Base-by-base conservation (phyloP, 2,113 vertebrate species). In the Leptodactylus fuscus region DNA sequence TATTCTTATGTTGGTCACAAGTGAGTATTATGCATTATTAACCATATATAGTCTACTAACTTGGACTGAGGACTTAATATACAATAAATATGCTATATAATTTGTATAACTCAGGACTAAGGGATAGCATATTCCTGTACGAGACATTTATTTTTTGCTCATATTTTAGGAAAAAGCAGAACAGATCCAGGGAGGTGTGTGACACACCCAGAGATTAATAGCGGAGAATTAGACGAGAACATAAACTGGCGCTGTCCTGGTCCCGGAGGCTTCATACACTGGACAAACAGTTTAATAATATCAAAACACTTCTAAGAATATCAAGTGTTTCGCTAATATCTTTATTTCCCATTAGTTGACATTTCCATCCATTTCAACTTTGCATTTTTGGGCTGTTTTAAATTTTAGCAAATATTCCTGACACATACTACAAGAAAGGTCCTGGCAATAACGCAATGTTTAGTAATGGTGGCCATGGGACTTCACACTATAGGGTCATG, bases 191-290 rank as follows among this genome's bases (percentile, higher is more conserved):
- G 27, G 74, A 51, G 75, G 29, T 55, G 48, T 38, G 29, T 44
- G 55, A 62, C 53, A 80, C 78, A 80, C 78, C 78, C 78, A 80
- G 53, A 80, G 74, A 62, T 41, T 62, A 80, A 80, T 60, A 80
- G 53, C 27, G 24, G 36, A 44, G 55, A 29, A 62, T 62, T 62
- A 80, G 55, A 22, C 53, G 29, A 8, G 6, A 80, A 80, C 53
- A 62, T n/a, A 62, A n/a, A 46, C 38, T 80, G 78, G 55, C 53
- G 12, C 36, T 55, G 49, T n/a, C 1, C 32, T 36, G 10, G 49
- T 38, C 75, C 34, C 49, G 4, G 1, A 58, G 51, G 75, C 10
- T 55, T 55, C 49, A 38, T 36, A 53, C 49, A 55, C 29, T 55
- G 29, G 9, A 58, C 11, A 38, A 77, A 77, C 49, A 77, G 29